Evolutionary conservation across 23 tunicate species (phyloP), one percentile per base, ranked within the genome.

Genomic region (Halocynthia aurantium): DNA sequence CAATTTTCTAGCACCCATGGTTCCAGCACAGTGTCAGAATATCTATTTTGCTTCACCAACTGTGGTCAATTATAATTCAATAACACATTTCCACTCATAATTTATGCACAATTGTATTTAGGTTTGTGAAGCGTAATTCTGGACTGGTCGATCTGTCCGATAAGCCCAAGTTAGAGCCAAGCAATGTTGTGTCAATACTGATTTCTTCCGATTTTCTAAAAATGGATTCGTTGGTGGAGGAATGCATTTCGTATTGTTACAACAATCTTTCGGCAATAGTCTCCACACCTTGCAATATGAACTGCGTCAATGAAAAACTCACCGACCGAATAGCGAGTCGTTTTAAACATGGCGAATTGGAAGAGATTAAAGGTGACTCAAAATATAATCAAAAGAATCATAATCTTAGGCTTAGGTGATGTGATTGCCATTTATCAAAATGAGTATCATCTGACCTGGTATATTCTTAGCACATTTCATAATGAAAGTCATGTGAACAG

Each of bases 231-330:
- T 82, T 95, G 21, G 99, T 95, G 15, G 85, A 81, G 50, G 87
- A 83, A 10, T 92, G 98, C 76, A 82, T 92, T 53, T 69, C 70
- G 8, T 92, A 78, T 73, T 92, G 91, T 63, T 88, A 86, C 81
- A 75, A 92, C 52, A 82, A 92, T 69, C 84, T 92, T 84, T 92
- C 98, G 9, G 60, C 44, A 9, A 83, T 92, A 13, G 85, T 92
- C 17, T 82, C 98, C 7, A 83, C 98, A 7, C 98, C 98, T 44
- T 92, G 98, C 79, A 92, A 92, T 70, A 92, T 92, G 98, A 92
- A 92, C 67, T 92, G 98, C 72, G 88, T 92, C 55, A 92, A 92
- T 61, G 92, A 92, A 15, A 77, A 72, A 50, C 73, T 92, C 53
- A 83, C 88, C 51, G 67, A 86, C 13, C 73, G 72, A 9, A 82